Percentiles rank a stretch among this genome's conserved stretches.
These are phyloP conservation scores for Jaculus jaculus DNA, from an alignment of 2,113 vertebrate species.

Conservation along the genomic window DNA sequence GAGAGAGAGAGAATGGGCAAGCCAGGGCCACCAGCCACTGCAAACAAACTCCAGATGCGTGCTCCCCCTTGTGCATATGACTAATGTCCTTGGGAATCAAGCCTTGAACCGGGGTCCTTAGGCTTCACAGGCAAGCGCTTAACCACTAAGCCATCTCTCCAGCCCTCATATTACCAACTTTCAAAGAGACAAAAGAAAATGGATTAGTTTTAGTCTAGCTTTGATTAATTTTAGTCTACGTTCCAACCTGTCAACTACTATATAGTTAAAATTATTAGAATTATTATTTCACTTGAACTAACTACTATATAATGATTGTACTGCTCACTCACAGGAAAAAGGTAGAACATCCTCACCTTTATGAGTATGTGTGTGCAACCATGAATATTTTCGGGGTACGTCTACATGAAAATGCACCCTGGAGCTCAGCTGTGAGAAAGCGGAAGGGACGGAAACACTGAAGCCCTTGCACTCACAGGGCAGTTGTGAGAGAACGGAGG, in stretches of 20 bases:
- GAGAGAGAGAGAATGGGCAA: too few relatives aligned
- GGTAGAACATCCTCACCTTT: not conserved
- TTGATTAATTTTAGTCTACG: not conserved
- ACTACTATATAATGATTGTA: not conserved
- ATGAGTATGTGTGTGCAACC: not conserved
- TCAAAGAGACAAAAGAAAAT: not conserved
- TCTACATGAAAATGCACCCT: slow-evolving; percentile 35
- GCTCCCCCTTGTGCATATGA: too few relatives aligned
- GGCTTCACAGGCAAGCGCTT: too few relatives aligned
- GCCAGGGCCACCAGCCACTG: too few relatives aligned
- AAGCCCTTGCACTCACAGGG: not conserved
- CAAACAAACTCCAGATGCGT: too few relatives aligned
- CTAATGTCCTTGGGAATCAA: too few relatives aligned
- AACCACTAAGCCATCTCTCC: too few relatives aligned
- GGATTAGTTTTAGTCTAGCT: not conserved
- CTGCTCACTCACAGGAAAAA: not conserved
- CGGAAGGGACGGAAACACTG: slow-evolving; percentile 41
- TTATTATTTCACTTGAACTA: not conserved
- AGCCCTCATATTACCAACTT: too few relatives aligned
- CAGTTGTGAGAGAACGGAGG: slow-evolving; percentile 5
- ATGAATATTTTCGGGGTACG: not conserved
- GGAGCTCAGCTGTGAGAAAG: slow-evolving; percentile 6
- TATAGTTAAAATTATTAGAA: not conserved
- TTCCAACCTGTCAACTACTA: slow-evolving; percentile 13
- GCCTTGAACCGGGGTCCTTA: too few relatives aligned